Base-by-base conservation (phyloP, 2,888 invertebrate genomes). In the Sarcophaga subvicina region DNA sequence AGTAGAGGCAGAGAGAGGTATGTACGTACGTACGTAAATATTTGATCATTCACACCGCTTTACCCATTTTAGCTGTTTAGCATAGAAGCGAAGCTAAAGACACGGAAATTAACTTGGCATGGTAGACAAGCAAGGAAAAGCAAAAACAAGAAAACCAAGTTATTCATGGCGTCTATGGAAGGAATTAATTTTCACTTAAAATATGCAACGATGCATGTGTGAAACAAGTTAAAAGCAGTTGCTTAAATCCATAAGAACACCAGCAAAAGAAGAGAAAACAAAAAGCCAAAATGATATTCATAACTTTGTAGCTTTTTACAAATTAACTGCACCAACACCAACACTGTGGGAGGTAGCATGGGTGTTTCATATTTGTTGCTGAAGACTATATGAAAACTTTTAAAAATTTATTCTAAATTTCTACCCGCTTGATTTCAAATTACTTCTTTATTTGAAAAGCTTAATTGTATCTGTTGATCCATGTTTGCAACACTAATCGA, bases 111-210 rank as follows among this genome's bases (percentile, higher is more conserved):
- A 86, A 86, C 84, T 80, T 62, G 70, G 60, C 76, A 22, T 27
- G 37, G 17, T 17, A 47, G 27, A 63, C 4, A 70, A 2, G 5
- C 22, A 69, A 25, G 71, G 54, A 25, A 71, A 71, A 60, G 2
- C 22, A 63, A 73, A 49, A 49, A 22, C 2, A 47, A 25, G 8
- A 37, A 49, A 62, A n/a, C 11, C 75, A 81, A 84, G 27, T 79
- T 63, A 27, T 66, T 67, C 66, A 78, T 71, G 70, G 80, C 73
- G 27, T 54, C 11, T 12, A 71, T 69, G 82, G 79, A 59, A 82
- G 22, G 71, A 79, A 87, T 84, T 87, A 82, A 87, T 84, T 67
- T 82, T 76, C 81, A 77, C 76, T 87, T 84, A 87, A 84, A 72
- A 72, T 82, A 87, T 84, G 67, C 87, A 84, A 37, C 62, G 37